phyloP scores from a whole-genome alignment of 2,797 vertebrate species.

The Saxicola maurus region DNA sequence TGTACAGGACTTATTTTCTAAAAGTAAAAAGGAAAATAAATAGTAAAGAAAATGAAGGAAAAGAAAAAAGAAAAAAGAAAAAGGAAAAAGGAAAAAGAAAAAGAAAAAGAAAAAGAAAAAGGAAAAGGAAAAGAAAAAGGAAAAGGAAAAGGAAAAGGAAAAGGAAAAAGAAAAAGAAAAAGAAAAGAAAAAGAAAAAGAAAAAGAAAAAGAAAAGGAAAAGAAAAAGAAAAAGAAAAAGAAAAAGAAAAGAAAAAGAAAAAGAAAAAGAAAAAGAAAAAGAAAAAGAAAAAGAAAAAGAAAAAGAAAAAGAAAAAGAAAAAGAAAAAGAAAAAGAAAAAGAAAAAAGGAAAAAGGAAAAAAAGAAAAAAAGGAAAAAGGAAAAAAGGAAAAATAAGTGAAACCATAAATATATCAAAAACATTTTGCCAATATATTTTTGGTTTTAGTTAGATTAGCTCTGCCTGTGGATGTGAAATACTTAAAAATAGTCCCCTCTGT shows the following conservation, averaged over 20 bases:
- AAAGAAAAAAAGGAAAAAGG: background rate
- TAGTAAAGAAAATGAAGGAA: rapidly evolving
- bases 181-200: rapidly evolving
- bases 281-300: background rate
- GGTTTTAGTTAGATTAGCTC: background rate
- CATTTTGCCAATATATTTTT: background rate
- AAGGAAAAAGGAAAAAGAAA: too few species aligned
- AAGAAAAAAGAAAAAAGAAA: too few species aligned
- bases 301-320: too few species aligned
- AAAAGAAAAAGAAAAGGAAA: too few species aligned
- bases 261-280: rapidly evolving
- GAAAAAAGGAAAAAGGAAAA: rapidly evolving
- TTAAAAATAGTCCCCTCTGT: background rate
- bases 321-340: rapidly evolving
- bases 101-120: rapidly evolving
- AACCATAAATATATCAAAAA: background rate
- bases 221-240: too few species aligned
- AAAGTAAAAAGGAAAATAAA: background rate
- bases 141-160: rapidly evolving
- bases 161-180: background rate
- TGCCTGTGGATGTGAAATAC: background rate
- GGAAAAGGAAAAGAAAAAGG: rapidly evolving
- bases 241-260: rapidly evolving
- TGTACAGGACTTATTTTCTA: background rate
- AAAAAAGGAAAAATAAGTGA: background rate